Evolutionary conservation across 2,113 vertebrate genomes (phyloP).

Genomic region (Pelusios castaneus): DNA sequence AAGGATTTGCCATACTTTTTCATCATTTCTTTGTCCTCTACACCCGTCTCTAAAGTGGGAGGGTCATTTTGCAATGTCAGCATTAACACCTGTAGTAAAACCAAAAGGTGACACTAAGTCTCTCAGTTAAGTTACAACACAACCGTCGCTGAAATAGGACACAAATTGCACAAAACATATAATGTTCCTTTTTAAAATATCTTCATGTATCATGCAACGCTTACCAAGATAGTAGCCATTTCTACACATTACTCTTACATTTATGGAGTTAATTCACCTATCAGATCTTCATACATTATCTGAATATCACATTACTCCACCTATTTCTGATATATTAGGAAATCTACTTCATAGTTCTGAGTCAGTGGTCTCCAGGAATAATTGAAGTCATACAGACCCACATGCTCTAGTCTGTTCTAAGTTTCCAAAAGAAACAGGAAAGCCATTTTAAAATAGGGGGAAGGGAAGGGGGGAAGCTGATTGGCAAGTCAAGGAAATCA

Average conservation of each 20-base stretch:
- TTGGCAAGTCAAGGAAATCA: background rate
- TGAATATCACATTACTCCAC: background rate
- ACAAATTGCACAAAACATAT: background rate
- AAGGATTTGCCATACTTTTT: conserved; percentile 99
- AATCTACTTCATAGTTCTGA: background rate
- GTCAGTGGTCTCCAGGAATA: background rate
- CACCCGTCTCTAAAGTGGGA: conserved; percentile 93
- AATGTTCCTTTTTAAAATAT: background rate
- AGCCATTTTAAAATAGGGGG: background rate
- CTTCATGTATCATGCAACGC: background rate
- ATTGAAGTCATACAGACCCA: background rate
- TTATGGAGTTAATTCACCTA: background rate
- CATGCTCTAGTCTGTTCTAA: background rate
- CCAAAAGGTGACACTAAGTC: conserved; percentile 9
- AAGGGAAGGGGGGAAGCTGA: background rate
- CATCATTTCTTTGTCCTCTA: conserved; percentile 97
- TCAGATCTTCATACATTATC: background rate
- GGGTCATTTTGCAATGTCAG: conserved; percentile 98
- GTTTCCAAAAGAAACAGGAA: background rate
- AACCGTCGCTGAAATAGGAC: background rate
- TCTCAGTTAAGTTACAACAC: background rate
- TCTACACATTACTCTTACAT: background rate
- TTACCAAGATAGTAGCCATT: background rate
- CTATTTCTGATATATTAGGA: background rate
- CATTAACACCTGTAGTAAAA: conserved; percentile 92